Conservation (phyloP, 2,113 vertebrate species). For the Macquaria australasica region DNA sequence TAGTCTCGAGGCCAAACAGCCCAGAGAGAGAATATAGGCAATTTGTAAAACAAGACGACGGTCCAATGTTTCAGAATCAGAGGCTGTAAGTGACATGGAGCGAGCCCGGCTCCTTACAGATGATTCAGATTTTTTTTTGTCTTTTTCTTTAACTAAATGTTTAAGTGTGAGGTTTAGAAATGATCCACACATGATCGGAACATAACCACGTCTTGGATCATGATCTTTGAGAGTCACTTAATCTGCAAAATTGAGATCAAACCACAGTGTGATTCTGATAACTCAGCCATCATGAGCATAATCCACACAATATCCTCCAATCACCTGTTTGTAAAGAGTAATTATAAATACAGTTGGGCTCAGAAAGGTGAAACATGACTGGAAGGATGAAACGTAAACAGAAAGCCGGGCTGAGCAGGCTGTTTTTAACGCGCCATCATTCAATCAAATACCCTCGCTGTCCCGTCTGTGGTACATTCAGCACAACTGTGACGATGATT, state of each 20-base stretch:
- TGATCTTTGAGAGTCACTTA: conserved; percentile 7
- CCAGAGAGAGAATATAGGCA: conserved; percentile 61
- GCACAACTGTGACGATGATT: conserved; percentile 39
- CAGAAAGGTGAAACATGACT: conserved; percentile 39
- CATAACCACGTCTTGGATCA: conserved; percentile 31
- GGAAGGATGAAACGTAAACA: conserved; percentile 42
- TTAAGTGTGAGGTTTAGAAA: conserved; percentile 15
- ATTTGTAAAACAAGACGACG: conserved; percentile 60
- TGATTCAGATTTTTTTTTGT: conserved; percentile 1
- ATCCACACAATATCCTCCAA: conserved; percentile 26
- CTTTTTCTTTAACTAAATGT: conserved; percentile 25
- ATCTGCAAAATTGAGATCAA: conserved; percentile 37
- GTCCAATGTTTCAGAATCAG: conserved; percentile 48
- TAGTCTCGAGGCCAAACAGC: conserved; percentile 56
- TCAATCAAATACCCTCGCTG: conserved; percentile 5
- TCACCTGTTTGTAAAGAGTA: conserved; percentile 27
- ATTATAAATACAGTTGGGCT: conserved; percentile 41
- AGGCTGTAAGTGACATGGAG: conserved; percentile 19
- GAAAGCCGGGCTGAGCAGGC: conserved; percentile 9
- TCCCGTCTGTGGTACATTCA: conserved; percentile 47
- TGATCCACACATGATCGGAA: conserved; percentile 16
- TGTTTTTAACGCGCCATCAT: background rate
- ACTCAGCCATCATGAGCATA: background rate
- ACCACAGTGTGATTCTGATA: conserved; percentile 36
- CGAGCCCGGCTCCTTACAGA: background rate